Evolutionary conservation across 2,888 invertebrate genomes (phyloP).

Genomic region (Argyra leucocephala): DNA sequence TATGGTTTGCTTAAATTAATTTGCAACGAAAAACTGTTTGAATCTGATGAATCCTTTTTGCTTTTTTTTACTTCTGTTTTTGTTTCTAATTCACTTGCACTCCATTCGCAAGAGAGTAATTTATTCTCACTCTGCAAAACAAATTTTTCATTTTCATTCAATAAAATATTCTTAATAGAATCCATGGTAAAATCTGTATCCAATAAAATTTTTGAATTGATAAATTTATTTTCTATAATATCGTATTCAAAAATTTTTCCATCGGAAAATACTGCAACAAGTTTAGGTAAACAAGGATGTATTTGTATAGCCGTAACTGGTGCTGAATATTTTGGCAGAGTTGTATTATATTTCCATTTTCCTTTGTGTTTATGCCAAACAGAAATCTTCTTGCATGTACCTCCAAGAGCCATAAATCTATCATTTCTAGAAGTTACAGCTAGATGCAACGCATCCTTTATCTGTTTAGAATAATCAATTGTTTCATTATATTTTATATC

Average conservation of each 20-base stretch:
- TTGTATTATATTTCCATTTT: slow-evolving; percentile 46
- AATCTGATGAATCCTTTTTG: too few relatives aligned
- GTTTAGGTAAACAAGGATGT: slow-evolving; percentile 48
- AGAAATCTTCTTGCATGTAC: slow-evolving; percentile 54
- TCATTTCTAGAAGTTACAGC: slow-evolving; percentile 48
- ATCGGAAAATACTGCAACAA: slow-evolving; percentile 69
- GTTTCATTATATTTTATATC: slow-evolving; percentile 37
- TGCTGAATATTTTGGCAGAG: slow-evolving; percentile 60
- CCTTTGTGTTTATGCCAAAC: slow-evolving; percentile 50
- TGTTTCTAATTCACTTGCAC: too few relatives aligned
- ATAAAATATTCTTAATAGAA: slow-evolving; percentile 50
- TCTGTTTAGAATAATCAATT: slow-evolving; percentile 38
- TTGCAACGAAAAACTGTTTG: too few relatives aligned
- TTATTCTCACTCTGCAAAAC: slow-evolving; percentile 62
- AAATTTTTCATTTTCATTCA: slow-evolving; percentile 55
- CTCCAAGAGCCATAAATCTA: slow-evolving; percentile 58
- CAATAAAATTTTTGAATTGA: slow-evolving; percentile 47
- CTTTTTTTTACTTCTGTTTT: background rate
- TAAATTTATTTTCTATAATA: slow-evolving; percentile 53
- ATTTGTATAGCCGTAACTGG: slow-evolving; percentile 65
- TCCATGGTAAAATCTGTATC: slow-evolving; percentile 35
- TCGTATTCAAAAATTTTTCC: slow-evolving; percentile 73
- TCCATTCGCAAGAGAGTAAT: slow-evolving; percentile 28
- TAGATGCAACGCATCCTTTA: slow-evolving; percentile 50
- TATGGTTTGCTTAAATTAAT: background rate